Evolutionary conservation across 2,113 vertebrate genomes (phyloP), one percentile per base, ranked within the genome.

Genomic region (Limanda limanda): DNA sequence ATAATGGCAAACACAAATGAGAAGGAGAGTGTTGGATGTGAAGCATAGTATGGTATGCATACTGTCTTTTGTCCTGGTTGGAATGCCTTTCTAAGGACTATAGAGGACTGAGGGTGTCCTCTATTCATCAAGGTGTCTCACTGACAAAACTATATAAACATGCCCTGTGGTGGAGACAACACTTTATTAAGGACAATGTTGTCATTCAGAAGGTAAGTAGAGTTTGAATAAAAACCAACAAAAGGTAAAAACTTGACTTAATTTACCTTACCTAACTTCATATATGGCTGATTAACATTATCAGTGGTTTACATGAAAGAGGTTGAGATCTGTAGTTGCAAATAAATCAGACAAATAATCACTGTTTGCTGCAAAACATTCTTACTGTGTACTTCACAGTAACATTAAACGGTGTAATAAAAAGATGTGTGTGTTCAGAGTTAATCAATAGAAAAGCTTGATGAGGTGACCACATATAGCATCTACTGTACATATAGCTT

Each of bases 11-110:
- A n/a, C 45, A 57, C 15, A 42, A 54, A 70, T 71, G 14, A 60
- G 5, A 14, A 21, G 15, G 11, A 60, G 23, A 61, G 3, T n/a
- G 25, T 5, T 64, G 3, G n/a, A 64, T 70, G 60, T 60, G 5
- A 66, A 73, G 23, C 11, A 23, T 31, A 3, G 21, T 71, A 11
- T 61, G 3, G 25, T 64, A 65, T 45, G 42, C 31, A 52, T 17
- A 24, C 54, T 48, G 3, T 42, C 40, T 68, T 67, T 79, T 67
- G 24, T 70, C 67, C 64, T 37, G 12, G 35, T 54, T 66, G 71
- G 42, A 14, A 3, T 68, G 5, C 3, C 21, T 66, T 40, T 71
- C 31, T 71, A 55, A 61, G 60, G 54, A 31, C 20, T 42, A 10
- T n/a, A 48, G 18, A 52, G 18, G 18, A 37, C 56, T 15, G 21